Evolutionary conservation across 2,113 vertebrate species (phyloP), one percentile per base, ranked within the genome.

Genomic region (Scomber colias): DNA sequence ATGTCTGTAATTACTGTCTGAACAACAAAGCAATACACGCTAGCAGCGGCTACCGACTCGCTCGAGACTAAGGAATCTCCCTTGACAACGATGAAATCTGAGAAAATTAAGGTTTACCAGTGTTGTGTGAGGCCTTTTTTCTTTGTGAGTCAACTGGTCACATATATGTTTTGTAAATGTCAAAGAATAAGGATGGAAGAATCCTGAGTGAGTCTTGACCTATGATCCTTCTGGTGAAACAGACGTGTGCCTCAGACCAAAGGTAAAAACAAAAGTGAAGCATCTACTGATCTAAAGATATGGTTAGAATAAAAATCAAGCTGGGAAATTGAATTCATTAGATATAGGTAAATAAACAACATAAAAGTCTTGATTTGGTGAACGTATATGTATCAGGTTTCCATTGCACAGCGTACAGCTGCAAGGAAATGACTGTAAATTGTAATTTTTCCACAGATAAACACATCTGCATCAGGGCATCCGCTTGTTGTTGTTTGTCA

Each of bases 1-100:
- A 71, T 87, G 86, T 90, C 86, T 86, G 87, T 90, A 90, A 94
- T 93, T 90, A 91, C 79, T 84, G 82, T 85, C 89, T 82, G 80
- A 87, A 84, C 87, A 90, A 88, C 92, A 92, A 87, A 89, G 82
- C 67, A 83, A 85, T 73, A 71, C 81, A 71, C 5, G 77, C 79
- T 79, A 78, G 85, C 86, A 72, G 82, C 17, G 6, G 27, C 70
- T 55, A 60, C 24, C 13, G 11, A 64, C 55, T 44, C n/a, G 27
- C 73, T 79, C 74, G 68, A 57, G 40, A 81, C 75, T n/a, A 46
- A 71, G 62, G 30, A 70, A 77, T 66, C 74, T 77, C 64, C n/a
- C 27, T 24, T 14, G 54, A 80, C 69, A 61, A 13, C 51, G 53
- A 63, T 35, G 10, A 64, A 82, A 66, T 72, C 61, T 54, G 19